Conservation (phyloP, 2,797 vertebrate species). For the Hozukius guyotensis region DNA sequence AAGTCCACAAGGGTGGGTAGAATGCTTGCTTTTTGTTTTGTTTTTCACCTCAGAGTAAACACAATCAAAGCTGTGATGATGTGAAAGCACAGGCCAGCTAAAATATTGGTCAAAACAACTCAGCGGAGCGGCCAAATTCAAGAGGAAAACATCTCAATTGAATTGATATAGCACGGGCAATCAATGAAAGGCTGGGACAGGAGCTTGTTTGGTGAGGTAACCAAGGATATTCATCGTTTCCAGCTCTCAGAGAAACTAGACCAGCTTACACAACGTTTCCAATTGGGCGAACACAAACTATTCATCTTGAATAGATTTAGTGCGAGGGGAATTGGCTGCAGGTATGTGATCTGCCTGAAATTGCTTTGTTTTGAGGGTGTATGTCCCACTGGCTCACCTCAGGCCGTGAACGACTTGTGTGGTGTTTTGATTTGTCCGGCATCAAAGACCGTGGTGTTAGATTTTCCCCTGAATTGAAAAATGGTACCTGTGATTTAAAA, state of each 20-base stretch:
- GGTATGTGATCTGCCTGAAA: slow-evolving; percentile 70
- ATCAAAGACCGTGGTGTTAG: slow-evolving; percentile 22
- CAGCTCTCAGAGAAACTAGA: slow-evolving; percentile 39
- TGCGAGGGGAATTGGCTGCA: slow-evolving; percentile 42
- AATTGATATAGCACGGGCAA: not conserved
- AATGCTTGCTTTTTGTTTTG: not conserved
- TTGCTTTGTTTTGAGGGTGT: slow-evolving; percentile 61
- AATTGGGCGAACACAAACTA: slow-evolving; percentile 52
- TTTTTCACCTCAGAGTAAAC: not conserved
- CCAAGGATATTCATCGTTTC: slow-evolving; percentile 37
- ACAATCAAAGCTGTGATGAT: slow-evolving; percentile 6
- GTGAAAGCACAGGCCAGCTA: not conserved
- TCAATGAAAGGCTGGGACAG: slow-evolving; percentile 6
- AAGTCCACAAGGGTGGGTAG: not conserved
- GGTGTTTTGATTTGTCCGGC: slow-evolving; percentile 49
- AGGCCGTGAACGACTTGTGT: slow-evolving; percentile 20
- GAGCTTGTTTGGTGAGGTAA: slow-evolving; percentile 25
- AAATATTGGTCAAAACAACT: not conserved
- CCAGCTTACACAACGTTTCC: slow-evolving; percentile 40
- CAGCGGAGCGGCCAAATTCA: not conserved
- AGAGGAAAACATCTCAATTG: slow-evolving; percentile 8
- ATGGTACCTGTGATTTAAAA: not conserved
- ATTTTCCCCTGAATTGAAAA: slow-evolving; percentile 6
- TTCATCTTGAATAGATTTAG: slow-evolving; percentile 70
- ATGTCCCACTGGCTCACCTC: slow-evolving; percentile 56